Base-by-base conservation (phyloP, 2,888 invertebrate species). In the Drosophila borealis region DNA sequence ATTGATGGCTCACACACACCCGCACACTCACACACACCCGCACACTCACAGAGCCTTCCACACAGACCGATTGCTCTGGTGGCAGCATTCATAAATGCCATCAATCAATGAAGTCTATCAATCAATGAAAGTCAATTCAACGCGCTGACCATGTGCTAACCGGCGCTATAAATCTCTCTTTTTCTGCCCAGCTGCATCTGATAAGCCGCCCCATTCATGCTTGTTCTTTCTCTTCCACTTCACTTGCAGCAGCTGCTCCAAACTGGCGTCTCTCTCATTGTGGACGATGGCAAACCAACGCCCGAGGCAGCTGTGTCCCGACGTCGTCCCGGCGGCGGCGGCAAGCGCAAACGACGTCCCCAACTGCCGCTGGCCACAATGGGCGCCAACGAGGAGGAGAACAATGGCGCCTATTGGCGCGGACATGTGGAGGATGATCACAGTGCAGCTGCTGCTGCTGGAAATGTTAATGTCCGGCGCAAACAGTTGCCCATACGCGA, bases 361-460 rank as follows among this genome's bases (percentile, higher is more conserved):
- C 56, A 53, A n/a, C 13, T 77, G n/a, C 72, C 75, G 11, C 48
- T 79, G 49, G 85, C 74, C 37, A 80, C 86, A 11, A 69, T 86
- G 57, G 84, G 82, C 5, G 73, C 75, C 64, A 70, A 60, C 37
- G 78, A 74, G 17, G 80, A 85, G 48, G 70, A 72, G 10, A 46
- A n/a, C 21, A 29, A 36, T 21, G 54, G 59, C 3, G 33, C 41
- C 36, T 86, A 86, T 14, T 89, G 93, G 79, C 93, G 93, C 86
- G 91, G 91, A 9, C 93, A 93, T 64, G 92, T 93, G 6, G 85
- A 91, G 11, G 88, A 91, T 44, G 93, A 93, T 25, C 57, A 51
- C 8, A 50, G 46, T n/a, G 42, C 14, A n/a, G 48, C 21, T 8
- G 50, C 37, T 8, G 50, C 37, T 6, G 17, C 33, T 2, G 61